These are phyloP conservation scores for Zosterops borbonicus DNA, from an alignment of 2,113 vertebrate genomes.

Conservation along the genomic window DNA sequence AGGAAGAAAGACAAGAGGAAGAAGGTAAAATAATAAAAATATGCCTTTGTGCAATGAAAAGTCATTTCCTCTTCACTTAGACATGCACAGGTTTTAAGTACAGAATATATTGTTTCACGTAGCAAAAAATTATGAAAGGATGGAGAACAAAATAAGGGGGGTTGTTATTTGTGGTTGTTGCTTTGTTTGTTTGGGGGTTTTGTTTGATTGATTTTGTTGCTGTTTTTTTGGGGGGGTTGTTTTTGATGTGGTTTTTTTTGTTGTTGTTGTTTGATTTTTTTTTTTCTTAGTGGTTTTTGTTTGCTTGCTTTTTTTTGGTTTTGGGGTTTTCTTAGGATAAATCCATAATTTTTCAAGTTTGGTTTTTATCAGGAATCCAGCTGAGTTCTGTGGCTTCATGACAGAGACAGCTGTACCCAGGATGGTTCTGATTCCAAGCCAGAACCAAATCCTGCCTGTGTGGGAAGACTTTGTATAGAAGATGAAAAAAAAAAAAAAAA, in stretches of 20 bases:
- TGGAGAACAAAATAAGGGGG: neutral
- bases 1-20: neutral
- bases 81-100: neutral
- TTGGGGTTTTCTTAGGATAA: neutral
- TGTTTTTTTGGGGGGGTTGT: too few species aligned
- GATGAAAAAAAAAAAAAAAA: neutral
- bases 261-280: neutral
- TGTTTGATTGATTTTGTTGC: neutral
- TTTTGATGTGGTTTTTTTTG: neutral
- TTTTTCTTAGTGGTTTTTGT: neutral
- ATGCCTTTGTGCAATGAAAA: neutral
- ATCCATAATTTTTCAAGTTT: neutral
- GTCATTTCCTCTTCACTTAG: neutral
- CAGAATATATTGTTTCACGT: neutral
- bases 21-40: neutral
- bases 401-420: neutral
- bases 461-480: neutral
- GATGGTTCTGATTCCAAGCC: neutral
- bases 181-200: neutral
- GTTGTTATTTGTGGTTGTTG: neutral
- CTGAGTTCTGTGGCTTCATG: neutral
- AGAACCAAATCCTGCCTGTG: neutral
- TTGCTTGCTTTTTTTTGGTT: neutral
- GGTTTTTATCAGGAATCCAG: neutral
- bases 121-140: neutral